Base-by-base conservation (phyloP, 92 coral and sea anemone genomes). In the Porites rus region DNA sequence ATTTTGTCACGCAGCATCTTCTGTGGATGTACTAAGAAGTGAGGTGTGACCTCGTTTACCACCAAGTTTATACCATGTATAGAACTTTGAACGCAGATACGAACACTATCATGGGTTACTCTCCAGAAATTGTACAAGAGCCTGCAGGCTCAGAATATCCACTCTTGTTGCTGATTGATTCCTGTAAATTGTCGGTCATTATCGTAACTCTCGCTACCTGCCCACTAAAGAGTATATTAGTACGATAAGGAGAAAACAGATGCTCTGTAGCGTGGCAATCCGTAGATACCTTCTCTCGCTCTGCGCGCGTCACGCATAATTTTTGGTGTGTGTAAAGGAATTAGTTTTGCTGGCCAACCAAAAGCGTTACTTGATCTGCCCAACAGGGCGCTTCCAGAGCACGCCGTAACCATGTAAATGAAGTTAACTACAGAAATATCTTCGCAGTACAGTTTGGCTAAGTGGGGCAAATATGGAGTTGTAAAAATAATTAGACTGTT, bases 1-100 rank as follows among this genome's bases (percentile, higher is more conserved):
- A 65, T 38, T 73, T 13, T 65, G 84, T 68, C 67, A 64, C 70
- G 70, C 82, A 64, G 50, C 82, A 64, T 51, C 71, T 10, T 19
- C 71, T 14, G 12, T 6, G 11, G 84, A 19, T 79, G 51, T 65
- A 12, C 14, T 22, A 19, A 51, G 75, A 80, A 4, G 25, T 21
- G 65, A 46, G n/a, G 59, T 50, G 63, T 18, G 24, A 77, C 19
- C 43, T 79, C 62, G 60, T 19, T 80, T 24, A 38, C 53, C 51
- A 31, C 56, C 21, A 74, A 17, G 51, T 43, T 43, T 72, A 72
- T 51, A 14, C 17, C 56, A 58, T 51, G 78, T 74, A 74, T 54
- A 74, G 63, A 74, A 19, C 64, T 21, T 53, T 11, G 7, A 66
- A 21, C 78, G 25, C 10, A 11, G 20, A 53, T 43, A 10, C 62